phyloP scores from a whole-genome alignment of 2,113 vertebrate genomes.

The Microcebus lehilahytsara region DNA sequence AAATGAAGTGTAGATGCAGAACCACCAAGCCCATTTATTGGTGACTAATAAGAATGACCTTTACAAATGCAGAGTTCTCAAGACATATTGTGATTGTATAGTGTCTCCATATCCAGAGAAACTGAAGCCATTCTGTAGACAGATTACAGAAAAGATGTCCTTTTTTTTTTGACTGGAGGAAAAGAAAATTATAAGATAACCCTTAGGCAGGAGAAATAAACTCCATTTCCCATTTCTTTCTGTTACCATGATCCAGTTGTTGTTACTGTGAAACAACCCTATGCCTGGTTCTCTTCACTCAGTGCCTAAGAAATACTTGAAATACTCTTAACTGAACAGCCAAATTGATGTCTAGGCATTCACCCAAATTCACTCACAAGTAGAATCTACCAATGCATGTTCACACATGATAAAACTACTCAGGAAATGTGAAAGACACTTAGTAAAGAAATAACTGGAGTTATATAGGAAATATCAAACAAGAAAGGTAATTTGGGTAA shows the following conservation, averaged over 20 bases:
- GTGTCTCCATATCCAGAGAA: background rate
- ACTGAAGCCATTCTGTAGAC: background rate
- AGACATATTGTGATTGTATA: background rate
- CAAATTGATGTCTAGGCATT: background rate
- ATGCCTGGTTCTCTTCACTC: background rate
- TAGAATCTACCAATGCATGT: background rate
- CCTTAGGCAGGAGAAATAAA: background rate
- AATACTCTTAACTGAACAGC: background rate
- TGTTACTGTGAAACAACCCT: background rate
- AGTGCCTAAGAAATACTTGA: background rate
- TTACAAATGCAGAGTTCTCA: background rate
- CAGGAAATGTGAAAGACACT: background rate
- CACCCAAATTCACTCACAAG: background rate
- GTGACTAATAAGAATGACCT: background rate
- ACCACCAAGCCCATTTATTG: background rate
- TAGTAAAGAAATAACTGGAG: background rate
- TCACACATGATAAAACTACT: background rate
- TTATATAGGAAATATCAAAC: background rate
- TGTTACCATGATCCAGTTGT: background rate
- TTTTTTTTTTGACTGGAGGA: background rate
- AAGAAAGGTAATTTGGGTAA: background rate
- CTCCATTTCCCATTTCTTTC: background rate
- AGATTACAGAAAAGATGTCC: background rate
- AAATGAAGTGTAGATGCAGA: background rate
- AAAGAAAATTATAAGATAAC: background rate